phyloP scores from a whole-genome alignment of 2,113 vertebrate species.

The Alectura lathami region DNA sequence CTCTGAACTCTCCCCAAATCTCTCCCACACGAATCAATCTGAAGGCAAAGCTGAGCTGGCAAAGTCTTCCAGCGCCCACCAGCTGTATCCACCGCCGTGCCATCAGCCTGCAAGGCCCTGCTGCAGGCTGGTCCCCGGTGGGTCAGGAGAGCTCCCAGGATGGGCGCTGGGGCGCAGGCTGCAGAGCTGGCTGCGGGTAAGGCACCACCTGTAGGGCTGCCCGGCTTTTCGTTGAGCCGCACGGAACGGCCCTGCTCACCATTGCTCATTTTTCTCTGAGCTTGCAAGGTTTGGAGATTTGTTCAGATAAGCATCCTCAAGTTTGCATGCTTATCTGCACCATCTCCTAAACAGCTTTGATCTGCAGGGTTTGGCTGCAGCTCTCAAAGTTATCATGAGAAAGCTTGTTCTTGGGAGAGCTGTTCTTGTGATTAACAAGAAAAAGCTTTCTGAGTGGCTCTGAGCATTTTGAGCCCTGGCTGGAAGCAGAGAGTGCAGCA shows the following conservation, averaged over 20 bases:
- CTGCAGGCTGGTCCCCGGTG: not conserved
- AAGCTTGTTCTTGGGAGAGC: constrained; percentile 55
- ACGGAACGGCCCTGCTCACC: not conserved
- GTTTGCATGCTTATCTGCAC: constrained; percentile 58
- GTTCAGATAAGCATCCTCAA: constrained; percentile 64
- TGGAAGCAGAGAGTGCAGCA: not conserved
- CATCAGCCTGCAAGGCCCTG: not conserved
- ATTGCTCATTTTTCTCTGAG: constrained; percentile 49
- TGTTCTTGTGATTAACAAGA: constrained; percentile 45
- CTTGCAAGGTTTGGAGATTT: constrained; percentile 47
- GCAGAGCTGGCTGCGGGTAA: not conserved
- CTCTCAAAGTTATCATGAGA: constrained; percentile 58
- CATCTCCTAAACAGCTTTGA: constrained; percentile 55
- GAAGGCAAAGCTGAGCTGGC: constrained; percentile 49
- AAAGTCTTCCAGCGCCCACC: constrained; percentile 12
- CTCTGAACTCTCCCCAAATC: constrained; percentile 54
- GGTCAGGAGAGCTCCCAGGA: not conserved
- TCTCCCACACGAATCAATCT: constrained; percentile 47
- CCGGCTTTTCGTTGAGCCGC: not conserved
- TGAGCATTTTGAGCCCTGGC: constrained; percentile 32
- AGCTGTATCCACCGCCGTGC: not conserved
- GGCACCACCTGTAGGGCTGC: not conserved
- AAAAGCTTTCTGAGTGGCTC: constrained; percentile 53
- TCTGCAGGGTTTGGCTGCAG: constrained; percentile 61
- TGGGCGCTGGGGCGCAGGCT: not conserved